Base-by-base conservation (phyloP, 2,113 vertebrate genomes). In the Nothocercus nigrocapillus region DNA sequence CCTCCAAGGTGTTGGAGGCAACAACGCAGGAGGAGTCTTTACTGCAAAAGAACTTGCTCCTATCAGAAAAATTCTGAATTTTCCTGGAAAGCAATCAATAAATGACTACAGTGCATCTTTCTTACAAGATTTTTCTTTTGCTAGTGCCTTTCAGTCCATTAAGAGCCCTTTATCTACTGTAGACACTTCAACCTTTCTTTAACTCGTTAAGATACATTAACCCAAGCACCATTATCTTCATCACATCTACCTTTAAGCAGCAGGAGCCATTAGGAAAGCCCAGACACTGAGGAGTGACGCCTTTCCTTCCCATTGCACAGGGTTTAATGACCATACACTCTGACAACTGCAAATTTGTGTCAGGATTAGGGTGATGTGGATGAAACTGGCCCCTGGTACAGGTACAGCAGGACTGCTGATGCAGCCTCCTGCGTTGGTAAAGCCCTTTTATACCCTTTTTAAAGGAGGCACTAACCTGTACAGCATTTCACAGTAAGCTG, bases 51-150 rank as follows among this genome's bases (percentile, higher is more conserved):
- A 90, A 82, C 74, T 93, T 94, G 93, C 95, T 96, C 94, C 88
- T 83, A 72, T 42, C 77, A 70, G 91, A 94, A 82, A 91, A 75
- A 94, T 90, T 86, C 82, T 95, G 92, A 94, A 83, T 89, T 94
- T 94, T 91, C 91, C 79, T 93, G 88, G 82, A 94, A 95, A 96
- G 84, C 91, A 86, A 97, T 97, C 93, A 97, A 98, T 97, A 96
- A 97, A 97, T 95, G 5, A 91, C 93, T 92, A 93, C 95, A 95
- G 95, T 95, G 95, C 96, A 95, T 86, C 87, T 96, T 90, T 96
- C 93, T 81, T 93, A 90, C 61, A 92, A 85, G 77, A 81, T 92
- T 83, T 86, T 83, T 89, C 84, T 85, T 93, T 94, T 82, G 80
- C 78, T 93, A 85, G 85, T 94, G 92, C 96, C 93, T 97, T 96